These are phyloP conservation scores for Sinohyriopsis cumingii DNA, from an alignment of 2,888 invertebrate genomes.

Conservation along the genomic window DNA sequence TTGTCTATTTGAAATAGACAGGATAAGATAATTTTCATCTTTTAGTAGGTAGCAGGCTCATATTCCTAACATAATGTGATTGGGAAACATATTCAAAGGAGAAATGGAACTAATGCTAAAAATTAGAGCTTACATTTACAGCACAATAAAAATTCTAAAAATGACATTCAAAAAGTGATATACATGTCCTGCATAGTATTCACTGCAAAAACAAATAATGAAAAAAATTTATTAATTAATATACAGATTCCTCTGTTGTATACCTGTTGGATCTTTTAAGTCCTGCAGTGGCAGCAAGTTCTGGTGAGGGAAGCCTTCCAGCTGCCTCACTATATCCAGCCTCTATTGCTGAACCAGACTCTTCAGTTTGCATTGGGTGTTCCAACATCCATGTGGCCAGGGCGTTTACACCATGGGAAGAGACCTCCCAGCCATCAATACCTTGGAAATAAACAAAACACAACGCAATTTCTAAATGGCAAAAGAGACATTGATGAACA, in stretches of 20 bases:
- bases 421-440: slow-evolving; percentile 64
- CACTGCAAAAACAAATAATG: no score
- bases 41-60: no score
- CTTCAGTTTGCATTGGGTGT: slow-evolving; percentile 72
- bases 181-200: no score
- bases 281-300: slow-evolving; percentile 25
- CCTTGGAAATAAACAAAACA: slow-evolving; percentile 18
- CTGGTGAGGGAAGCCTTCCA: slow-evolving; percentile 5
- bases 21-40: no score
- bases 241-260: neutral
- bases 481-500: no score
- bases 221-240: neutral
- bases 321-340: slow-evolving; percentile 4
- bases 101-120: no score
- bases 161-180: no score
- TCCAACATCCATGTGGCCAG: slow-evolving; percentile 80
- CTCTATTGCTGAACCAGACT: slow-evolving; percentile 10
- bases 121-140: no score
- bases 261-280: slow-evolving; percentile 24
- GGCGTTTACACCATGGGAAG: slow-evolving; percentile 76
- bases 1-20: no score
- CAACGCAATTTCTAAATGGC: slow-evolving; percentile 1
- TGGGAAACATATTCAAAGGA: no score
- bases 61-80: no score
- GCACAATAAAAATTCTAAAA: no score